These are phyloP conservation scores for Neodon shergylaensis DNA, from an alignment of 2,113 vertebrate genomes.

Conservation along the genomic window DNA sequence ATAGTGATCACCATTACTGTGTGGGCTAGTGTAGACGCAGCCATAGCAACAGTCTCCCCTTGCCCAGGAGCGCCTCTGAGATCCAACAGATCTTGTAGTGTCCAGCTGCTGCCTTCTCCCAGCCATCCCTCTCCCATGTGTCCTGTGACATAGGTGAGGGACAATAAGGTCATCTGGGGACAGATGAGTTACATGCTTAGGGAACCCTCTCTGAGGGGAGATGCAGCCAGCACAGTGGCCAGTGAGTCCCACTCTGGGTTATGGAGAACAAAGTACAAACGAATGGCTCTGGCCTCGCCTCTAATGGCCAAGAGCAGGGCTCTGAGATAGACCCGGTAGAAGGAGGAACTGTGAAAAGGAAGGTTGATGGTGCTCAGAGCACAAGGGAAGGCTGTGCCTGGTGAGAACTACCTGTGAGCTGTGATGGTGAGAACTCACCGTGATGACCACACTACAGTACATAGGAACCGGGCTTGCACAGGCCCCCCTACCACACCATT, in stretches of 20 bases:
- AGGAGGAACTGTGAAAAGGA: neutral
- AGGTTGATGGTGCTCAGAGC: no score
- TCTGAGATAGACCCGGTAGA: fast-evolving
- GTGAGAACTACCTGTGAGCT: neutral
- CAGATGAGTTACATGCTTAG: fast-evolving
- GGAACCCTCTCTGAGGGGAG: neutral
- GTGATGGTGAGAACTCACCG: no score
- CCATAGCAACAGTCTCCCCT: neutral
- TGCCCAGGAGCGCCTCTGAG: neutral
- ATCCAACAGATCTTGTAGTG: neutral
- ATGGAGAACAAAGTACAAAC: fast-evolving
- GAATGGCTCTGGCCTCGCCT: fast-evolving
- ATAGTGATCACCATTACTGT: neutral
- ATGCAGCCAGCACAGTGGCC: neutral
- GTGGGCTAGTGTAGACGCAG: neutral
- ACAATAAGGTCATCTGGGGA: fast-evolving
- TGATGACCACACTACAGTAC: no score
- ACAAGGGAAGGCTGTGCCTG: neutral
- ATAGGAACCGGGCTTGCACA: no score
- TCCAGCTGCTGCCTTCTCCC: neutral
- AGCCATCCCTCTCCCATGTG: fast-evolving
- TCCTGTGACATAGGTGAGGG: neutral
- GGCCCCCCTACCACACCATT: neutral
- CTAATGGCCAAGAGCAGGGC: neutral
- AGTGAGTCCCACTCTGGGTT: neutral